These are phyloP conservation scores for Aphodius sticticus DNA, from an alignment of 2,888 invertebrate genomes.

Conservation along the genomic window DNA sequence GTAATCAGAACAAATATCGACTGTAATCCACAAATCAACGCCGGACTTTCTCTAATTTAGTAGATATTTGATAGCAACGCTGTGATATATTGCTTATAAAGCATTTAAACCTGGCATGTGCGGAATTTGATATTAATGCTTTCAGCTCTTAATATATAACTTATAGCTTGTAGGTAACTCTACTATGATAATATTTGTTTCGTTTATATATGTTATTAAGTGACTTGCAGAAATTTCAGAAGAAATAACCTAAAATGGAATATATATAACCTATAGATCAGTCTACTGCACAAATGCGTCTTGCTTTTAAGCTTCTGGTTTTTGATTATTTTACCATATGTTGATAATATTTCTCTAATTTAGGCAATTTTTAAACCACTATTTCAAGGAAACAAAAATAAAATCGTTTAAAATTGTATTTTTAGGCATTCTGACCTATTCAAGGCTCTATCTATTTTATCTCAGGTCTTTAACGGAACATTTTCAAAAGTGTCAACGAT, in stretches of 20 bases:
- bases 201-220: too few relatives aligned
- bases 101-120: not conserved
- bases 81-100: not conserved
- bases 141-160: not conserved
- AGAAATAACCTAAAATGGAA: too few relatives aligned
- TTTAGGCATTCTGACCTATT: not conserved
- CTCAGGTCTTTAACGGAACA: not conserved
- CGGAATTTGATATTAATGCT: not conserved
- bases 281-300: too few relatives aligned
- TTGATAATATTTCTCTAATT: too few relatives aligned
- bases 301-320: too few relatives aligned
- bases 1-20: not conserved
- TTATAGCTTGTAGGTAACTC: not conserved
- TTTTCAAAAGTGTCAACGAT: not conserved
- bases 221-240: too few relatives aligned
- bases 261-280: too few relatives aligned
- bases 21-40: not conserved
- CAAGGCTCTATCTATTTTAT: not conserved
- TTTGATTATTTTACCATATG: too few relatives aligned
- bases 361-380: too few relatives aligned
- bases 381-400: too few relatives aligned
- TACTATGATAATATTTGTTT: too few relatives aligned
- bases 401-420: not conserved
- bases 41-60: not conserved
- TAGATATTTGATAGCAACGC: not conserved